Evolutionary conservation across 2,113 vertebrate genomes (phyloP), one percentile per base, ranked within the genome.

Genomic region (Hippotragus niger): DNA sequence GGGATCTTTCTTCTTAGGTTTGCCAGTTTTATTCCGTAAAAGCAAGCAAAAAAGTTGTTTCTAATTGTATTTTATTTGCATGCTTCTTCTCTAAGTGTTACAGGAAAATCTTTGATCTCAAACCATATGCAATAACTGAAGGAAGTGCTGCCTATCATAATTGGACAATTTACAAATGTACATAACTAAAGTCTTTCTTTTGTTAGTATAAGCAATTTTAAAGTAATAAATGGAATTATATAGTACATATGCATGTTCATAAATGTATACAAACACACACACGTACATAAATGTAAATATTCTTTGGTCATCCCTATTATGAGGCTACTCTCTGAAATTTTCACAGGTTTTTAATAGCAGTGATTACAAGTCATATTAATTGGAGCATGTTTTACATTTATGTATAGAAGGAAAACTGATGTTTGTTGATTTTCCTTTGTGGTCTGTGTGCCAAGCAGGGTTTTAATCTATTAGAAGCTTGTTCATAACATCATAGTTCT

Each of bases 71-170:
- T 93, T 94, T 95, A 29, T 91, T 96, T 84, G 98, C 98, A 98
- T 98, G 97, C 4, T 57, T 67, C 19, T 96, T 96, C 91, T 97
- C 27, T 89, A 88, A 97, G 25, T 88, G 57, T 93, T 55, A 47
- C 29, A 57, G 53, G 60, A 47, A 97, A 87, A 71, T 91, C 17
- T 91, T 98, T 98, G 76, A 98, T 99, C 98, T 98, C 76, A 97
- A 97, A 98, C 50, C 96, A 98, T 97, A 98, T 98, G 92, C 27
- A 96, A 98, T 98, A 97, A 98, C 98, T 97, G 52, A 98, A 97
- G 93, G 58, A 95, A 96, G 12, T 21, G 36, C 93, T 98, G 96
- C 93, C 86, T 87, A 97, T 86, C 7, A 93, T 87, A 96, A 97
- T 96, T 97, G 95, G 91, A 91, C 89, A 78, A 50, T 98, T 98